These are phyloP conservation scores for Oryzias sinensis DNA, from an alignment of 2,797 vertebrate genomes.

Conservation along the genomic window DNA sequence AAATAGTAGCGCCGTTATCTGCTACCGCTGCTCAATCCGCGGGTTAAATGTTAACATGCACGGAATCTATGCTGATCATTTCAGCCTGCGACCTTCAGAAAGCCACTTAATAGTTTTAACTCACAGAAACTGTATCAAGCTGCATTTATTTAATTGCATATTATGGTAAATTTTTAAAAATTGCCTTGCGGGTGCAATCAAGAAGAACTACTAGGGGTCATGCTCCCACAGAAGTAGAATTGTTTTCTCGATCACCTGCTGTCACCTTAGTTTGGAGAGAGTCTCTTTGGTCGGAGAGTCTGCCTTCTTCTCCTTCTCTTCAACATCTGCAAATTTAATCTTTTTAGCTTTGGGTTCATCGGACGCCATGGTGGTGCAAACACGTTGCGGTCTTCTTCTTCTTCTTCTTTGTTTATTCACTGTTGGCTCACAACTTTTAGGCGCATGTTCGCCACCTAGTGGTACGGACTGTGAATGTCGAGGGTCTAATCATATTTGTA, in stretches of 20 bases:
- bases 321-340: constrained; percentile 56
- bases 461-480: too few relatives aligned
- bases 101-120: accelerated
- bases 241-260: not conserved
- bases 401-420: too few relatives aligned
- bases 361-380: constrained; percentile 60
- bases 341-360: constrained; percentile 77
- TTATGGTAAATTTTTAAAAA: accelerated
- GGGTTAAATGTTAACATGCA: not conserved
- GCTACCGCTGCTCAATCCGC: not conserved
- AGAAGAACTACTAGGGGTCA: not conserved
- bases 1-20: too few relatives aligned
- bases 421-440: too few relatives aligned
- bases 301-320: constrained; percentile 21
- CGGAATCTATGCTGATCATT: constrained; percentile 4
- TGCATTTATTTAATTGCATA: not conserved
- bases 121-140: accelerated
- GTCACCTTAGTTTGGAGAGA: constrained; percentile 63
- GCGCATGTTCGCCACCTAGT: too few relatives aligned
- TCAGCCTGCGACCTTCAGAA: not conserved
- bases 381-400: constrained; percentile 33
- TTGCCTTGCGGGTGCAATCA: not conserved
- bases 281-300: constrained; percentile 51
- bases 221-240: not conserved
- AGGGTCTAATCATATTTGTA: too few relatives aligned